phyloP scores from a whole-genome alignment of 1,140 invertebrate species.

The Chrysopa pallens region DNA sequence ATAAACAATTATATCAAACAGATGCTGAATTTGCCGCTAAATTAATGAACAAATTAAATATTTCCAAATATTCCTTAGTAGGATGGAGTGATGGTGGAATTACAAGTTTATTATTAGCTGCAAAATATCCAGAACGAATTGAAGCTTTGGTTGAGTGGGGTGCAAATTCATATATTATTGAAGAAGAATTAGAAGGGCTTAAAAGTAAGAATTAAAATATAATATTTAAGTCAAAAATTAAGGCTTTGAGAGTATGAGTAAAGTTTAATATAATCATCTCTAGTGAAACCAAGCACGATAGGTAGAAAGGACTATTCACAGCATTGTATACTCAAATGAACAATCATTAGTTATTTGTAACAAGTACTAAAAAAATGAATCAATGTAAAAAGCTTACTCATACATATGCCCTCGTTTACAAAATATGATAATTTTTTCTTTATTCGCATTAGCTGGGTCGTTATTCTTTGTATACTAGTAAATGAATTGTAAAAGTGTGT shows the following conservation, averaged over 20 bases:
- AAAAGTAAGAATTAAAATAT: slow-evolving; percentile 35
- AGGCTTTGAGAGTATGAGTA: neutral
- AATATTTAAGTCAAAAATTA: neutral
- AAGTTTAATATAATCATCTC: neutral
- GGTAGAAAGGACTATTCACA: too few relatives aligned
- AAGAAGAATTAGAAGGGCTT: slow-evolving; percentile 44
- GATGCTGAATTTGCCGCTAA: slow-evolving; percentile 53
- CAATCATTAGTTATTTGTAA: too few relatives aligned
- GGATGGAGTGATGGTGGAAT: slow-evolving; percentile 86
- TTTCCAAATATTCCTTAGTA: slow-evolving; percentile 53
- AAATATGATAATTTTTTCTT: too few relatives aligned
- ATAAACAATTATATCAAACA: slow-evolving; percentile 46
- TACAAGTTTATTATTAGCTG: slow-evolving; percentile 53
- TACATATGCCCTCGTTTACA: too few relatives aligned
- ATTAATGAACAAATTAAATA: slow-evolving; percentile 59
- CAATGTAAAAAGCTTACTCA: too few relatives aligned
- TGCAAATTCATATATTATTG: slow-evolving; percentile 51
- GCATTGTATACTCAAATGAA: too few relatives aligned
- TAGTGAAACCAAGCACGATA: too few relatives aligned
- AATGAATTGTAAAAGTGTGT: too few relatives aligned
- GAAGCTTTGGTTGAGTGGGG: slow-evolving; percentile 64
- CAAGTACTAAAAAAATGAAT: too few relatives aligned
- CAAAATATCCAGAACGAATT: slow-evolving; percentile 42
- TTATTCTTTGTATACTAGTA: too few relatives aligned
- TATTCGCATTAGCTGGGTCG: too few relatives aligned